These are phyloP conservation scores for Protosalanx chinensis DNA, from an alignment of 2,797 vertebrate species.

Conservation along the genomic window DNA sequence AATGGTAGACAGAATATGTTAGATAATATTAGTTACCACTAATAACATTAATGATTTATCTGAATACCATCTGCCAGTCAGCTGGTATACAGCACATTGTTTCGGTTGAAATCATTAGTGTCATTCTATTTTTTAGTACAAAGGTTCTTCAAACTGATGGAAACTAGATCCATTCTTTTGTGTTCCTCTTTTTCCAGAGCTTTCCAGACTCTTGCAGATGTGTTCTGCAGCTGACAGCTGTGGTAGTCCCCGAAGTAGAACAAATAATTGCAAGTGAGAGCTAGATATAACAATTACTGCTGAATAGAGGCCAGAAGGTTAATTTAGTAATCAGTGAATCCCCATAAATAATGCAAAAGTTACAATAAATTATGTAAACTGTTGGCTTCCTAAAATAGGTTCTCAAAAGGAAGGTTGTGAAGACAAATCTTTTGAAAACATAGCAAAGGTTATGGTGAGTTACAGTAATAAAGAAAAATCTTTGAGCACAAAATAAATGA, in stretches of 20 bases:
- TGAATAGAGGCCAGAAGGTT: conserved; percentile 60
- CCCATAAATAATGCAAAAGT: conserved; percentile 42
- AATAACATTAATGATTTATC: conserved; percentile 14
- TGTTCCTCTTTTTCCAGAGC: background rate
- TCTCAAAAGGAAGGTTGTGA: conserved; percentile 21
- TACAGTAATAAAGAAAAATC: background rate
- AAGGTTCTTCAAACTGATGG: background rate
- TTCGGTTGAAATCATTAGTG: background rate
- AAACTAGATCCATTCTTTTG: conserved; percentile 6
- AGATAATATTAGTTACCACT: conserved; percentile 13
- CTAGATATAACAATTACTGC: conserved; percentile 54
- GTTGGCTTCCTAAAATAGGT: conserved; percentile 35
- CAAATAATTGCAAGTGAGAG: conserved; percentile 51
- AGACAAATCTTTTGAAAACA: conserved; percentile 1
- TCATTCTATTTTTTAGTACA: background rate
- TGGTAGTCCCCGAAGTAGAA: conserved; percentile 46
- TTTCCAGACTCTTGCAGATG: conserved; percentile 56
- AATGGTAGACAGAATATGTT: conserved; percentile 10
- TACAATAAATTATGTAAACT: conserved; percentile 46
- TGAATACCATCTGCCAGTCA: no score
- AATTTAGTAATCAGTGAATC: conserved; percentile 73
- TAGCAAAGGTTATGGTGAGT: background rate
- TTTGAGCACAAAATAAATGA: background rate
- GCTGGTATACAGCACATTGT: background rate
- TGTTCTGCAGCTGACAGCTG: conserved; percentile 74